These are phyloP conservation scores for Vanacampus margaritifer DNA, from an alignment of 2,113 vertebrate species.

Conservation along the genomic window DNA sequence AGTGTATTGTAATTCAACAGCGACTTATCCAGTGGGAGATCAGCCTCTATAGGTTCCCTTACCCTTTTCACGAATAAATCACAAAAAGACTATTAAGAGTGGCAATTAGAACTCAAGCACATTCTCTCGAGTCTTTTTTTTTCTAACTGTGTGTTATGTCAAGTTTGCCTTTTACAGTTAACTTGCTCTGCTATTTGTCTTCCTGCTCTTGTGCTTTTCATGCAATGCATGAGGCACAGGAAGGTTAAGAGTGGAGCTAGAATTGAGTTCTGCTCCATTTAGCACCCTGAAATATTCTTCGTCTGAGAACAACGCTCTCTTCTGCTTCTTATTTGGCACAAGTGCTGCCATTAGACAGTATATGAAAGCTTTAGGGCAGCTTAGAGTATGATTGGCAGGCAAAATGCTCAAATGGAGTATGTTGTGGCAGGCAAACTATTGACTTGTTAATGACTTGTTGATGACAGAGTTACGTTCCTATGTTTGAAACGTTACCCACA, in stretches of 20 bases:
- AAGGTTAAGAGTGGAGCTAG: slow-evolving; percentile 68
- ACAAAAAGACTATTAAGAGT: not conserved
- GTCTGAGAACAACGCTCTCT: slow-evolving; percentile 60
- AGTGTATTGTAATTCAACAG: not conserved
- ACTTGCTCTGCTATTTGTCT: slow-evolving; percentile 55
- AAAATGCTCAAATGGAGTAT: not conserved
- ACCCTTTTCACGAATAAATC: slow-evolving; percentile 11
- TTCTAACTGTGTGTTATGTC: slow-evolving; percentile 18
- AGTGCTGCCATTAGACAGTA: not conserved
- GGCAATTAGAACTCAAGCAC: not conserved
- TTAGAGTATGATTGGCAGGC: not conserved
- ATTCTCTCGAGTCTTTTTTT: not conserved
- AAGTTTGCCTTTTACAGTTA: slow-evolving; percentile 35
- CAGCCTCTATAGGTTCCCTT: not conserved
- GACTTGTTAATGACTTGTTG: not conserved
- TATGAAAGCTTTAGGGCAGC: not conserved
- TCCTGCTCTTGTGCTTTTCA: slow-evolving; percentile 64
- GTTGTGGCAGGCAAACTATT: not conserved
- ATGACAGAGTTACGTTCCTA: not conserved
- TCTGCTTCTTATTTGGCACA: slow-evolving; percentile 49
- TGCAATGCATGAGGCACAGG: slow-evolving; percentile 64
- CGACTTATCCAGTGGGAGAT: not conserved
- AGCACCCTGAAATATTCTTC: slow-evolving; percentile 68
- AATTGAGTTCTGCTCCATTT: slow-evolving; percentile 76
- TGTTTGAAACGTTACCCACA: too few species aligned